Base-by-base conservation (phyloP, 2,888 invertebrate species). In the Xanthorhoe spadicearia region DNA sequence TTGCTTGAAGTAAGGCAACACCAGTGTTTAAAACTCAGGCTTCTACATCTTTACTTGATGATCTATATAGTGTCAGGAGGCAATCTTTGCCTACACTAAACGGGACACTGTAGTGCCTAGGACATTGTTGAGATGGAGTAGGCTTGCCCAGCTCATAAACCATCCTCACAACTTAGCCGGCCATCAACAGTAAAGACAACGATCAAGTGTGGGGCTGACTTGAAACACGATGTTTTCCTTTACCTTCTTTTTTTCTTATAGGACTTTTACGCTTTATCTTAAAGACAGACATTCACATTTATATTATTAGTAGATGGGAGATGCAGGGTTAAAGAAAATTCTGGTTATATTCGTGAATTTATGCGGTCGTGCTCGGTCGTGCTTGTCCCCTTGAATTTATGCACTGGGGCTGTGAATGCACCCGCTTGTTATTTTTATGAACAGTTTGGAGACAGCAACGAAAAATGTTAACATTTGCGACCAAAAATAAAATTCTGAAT, bases 311-410 rank as follows among this genome's bases (percentile, higher is more conserved):
- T 59, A 0, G n/a, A 5, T 1, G 43, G 8, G 23, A 19, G 23
- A 51, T 19, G 55, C 58, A 53, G 48, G 51, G 56, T 59, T 64
- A 60, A 64, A 60, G 60, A 55, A 64, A 43, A 59, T 49, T 17
- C 55, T 60, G 64, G 32, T 60, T 60, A 59, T 60, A 54, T 60
- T 64, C n/a, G 28, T 38, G 18, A 64, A 64, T 60, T 60, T 64
- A 64, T 64, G 60, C 46, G 51, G 50, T 49, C n/a, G 60, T 38
- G 54, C 57, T 56, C 55, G 8, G 59, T 17, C 48, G 32, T 17
- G 53, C 48, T 58, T 50, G 62, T 62, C 60, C 59, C 38, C 38
- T 13, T 7, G 49, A 67, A 67, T 63, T 67, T 67, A 67, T 67
- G 43, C 43, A 46, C 53, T 50, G 57, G n/a, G 53, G 54, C 49